Evolutionary conservation across 2,888 invertebrate species (phyloP).

Genomic region (Keiferia lycopersicella): DNA sequence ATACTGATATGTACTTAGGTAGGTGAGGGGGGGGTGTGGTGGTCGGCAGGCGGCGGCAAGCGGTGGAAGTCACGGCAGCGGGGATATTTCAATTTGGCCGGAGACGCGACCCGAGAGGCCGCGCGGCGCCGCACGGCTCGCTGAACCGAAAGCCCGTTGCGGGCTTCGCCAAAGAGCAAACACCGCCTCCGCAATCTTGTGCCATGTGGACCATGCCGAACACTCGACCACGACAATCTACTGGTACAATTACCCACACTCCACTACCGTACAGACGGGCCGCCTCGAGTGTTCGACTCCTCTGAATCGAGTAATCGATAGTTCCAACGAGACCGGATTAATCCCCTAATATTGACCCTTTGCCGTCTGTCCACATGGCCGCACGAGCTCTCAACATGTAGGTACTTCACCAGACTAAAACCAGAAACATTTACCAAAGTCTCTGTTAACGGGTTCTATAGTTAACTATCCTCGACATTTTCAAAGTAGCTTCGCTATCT

Average conservation of each 20-base stretch:
- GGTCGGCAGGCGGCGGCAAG: constrained; percentile 40
- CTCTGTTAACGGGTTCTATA: background rate
- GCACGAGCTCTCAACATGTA: background rate
- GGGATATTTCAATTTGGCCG: constrained; percentile 80
- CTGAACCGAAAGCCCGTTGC: constrained; percentile 77
- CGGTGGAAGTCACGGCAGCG: constrained; percentile 57
- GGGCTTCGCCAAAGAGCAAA: constrained; percentile 79
- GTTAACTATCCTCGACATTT: background rate
- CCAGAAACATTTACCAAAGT: constrained; percentile 6
- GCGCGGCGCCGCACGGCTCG: constrained; percentile 73
- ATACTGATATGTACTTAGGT: constrained; percentile 37
- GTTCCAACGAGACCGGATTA: constrained; percentile 36
- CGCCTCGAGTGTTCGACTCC: constrained; percentile 37
- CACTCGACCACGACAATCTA: constrained; percentile 74
- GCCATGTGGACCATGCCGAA: constrained; percentile 75
- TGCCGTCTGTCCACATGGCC: constrained; percentile 27
- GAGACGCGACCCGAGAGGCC: constrained; percentile 78
- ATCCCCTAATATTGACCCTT: constrained; percentile 35
- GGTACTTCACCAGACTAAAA: constrained; percentile 2
- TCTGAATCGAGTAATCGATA: constrained; percentile 42
- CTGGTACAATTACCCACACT: constrained; percentile 68
- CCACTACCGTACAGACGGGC: constrained; percentile 40
- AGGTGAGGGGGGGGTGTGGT: constrained; percentile 38
- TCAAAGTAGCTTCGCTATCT: background rate
- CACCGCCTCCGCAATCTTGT: constrained; percentile 79